Evolutionary conservation across 1,140 invertebrate species (phyloP), one percentile per base, ranked within the genome.

Genomic region (Ostrea denselamellosa): DNA sequence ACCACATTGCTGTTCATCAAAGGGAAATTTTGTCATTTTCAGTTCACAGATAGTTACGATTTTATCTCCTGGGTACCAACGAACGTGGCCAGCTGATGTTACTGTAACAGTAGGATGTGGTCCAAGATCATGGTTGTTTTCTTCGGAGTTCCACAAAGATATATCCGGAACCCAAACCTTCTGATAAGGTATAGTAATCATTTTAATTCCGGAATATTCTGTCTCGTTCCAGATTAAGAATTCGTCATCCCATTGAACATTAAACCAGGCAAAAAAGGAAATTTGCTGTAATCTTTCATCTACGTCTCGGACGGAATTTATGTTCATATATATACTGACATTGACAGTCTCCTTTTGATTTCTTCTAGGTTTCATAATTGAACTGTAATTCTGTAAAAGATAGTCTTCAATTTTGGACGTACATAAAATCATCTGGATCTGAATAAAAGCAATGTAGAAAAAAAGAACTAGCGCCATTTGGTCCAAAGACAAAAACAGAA

Each of bases 91-190:
- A 51, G 5, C 19, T 8, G 28, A 28, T 28, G 52, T 12, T 10
- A 83, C 28, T 8, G 52, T 12, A 28, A 44, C 52, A 83, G n/a
- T 12, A 1, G 28, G 25, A 28, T 51, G 25, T 17, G 28, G 19
- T 44, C 82, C 52, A 12, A 83, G 28, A 19, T 83, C 14, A 2
- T 34, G 82, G 7, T 25, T 25, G 51, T 83, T 52, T 10, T 52
- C 82, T 28, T 44, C 52, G 9, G 25, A 44, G n/a, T 44, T 44
- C 28, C n/a, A 83, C 44, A 83, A 2, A 17, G 25, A n/a, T n/a
- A 83, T 5, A 83, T 83, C 82, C 82, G 82, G 82, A 3, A n/a
- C n/a, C 82, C 82, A 83, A n/a, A 83, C 52, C 25, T 83, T 51
- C 9, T 19, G 28, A 25, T 10, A 44, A 2, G 82, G 82, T 9